phyloP scores from a whole-genome alignment of 2,113 vertebrate species.

The Lagopus muta region DNA sequence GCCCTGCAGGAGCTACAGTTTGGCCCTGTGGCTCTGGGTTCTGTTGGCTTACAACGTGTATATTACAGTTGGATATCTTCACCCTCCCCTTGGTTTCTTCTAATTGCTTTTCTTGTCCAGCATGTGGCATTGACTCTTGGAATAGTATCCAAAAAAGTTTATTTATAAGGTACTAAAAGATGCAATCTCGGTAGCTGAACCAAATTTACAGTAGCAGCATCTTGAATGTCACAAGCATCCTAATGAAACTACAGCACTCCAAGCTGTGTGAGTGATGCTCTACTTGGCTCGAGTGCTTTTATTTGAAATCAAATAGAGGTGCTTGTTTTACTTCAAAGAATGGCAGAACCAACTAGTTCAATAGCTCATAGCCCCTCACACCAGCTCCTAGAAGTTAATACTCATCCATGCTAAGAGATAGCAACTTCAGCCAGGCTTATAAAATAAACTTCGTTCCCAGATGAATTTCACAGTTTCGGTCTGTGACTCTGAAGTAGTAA shows the following conservation, averaged over 20 bases:
- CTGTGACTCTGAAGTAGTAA: slow-evolving; percentile 17
- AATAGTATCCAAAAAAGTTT: slow-evolving; percentile 1
- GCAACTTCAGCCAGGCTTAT: neutral
- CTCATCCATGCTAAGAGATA: neutral
- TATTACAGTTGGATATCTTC: neutral
- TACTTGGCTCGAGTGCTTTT: neutral
- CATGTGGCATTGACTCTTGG: slow-evolving; percentile 11
- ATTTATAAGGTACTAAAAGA: slow-evolving; percentile 44
- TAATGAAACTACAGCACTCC: neutral
- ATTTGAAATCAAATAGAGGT: neutral
- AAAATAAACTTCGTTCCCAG: slow-evolving; percentile 14
- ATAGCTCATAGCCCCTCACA: neutral
- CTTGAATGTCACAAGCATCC: neutral
- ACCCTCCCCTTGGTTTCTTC: neutral
- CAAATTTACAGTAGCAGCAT: slow-evolving; percentile 9
- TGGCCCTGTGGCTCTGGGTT: slow-evolving; percentile 11
- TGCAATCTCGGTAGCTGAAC: slow-evolving; percentile 4
- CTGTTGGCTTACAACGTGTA: neutral
- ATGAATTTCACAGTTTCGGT: neutral
- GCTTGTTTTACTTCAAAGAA: neutral
- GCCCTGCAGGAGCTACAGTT: neutral
- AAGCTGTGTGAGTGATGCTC: neutral
- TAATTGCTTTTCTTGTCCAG: slow-evolving; percentile 16
- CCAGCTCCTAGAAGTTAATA: neutral
- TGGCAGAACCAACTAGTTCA: slow-evolving; percentile 8